Base-by-base conservation (phyloP, 1,140 invertebrate species). In the Homarus americanus region DNA sequence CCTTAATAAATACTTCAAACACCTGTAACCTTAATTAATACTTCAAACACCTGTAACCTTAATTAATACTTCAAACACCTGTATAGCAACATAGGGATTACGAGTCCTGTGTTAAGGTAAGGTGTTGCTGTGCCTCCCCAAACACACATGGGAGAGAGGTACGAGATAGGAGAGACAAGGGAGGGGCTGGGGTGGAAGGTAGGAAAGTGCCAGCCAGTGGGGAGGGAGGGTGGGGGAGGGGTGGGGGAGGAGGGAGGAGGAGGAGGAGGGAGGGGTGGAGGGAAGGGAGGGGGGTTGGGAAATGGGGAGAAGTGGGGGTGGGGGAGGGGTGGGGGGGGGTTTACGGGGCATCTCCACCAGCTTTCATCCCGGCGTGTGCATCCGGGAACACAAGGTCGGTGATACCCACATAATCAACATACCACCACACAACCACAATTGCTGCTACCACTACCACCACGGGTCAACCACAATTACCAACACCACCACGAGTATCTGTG, bases 301-400 rank as follows among this genome's bases (percentile, higher is more conserved):
- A 20, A 24, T 4, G 73, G 20, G 36, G 32, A 0, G 32, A 24
- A 36, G 34, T 3, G 9, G 24, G 34, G 12, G 28, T 0, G 28
- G 20, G 32, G 63, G n/a, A 32, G n/a, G 63, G 5, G 44, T 5
- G 44, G 44, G 44, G 5, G 5, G 44, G 44, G 44, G 44, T n/a
- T n/a, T n/a, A n/a, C 28, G 63, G 20, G 36, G 73, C 40, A 41
- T 76, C 78, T n/a, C 41, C 78, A 80, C 41, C 78, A 80, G 28
- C 78, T 44, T 49, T 41, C 78, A 80, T 44, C 41, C 38, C 41
- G 12, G 36, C 1, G 44, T 20, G 53, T 28, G 44, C 41, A 80
- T 44, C 78, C 44, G 44, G 28, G 40, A 44, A 53, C 1, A 41
- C 44, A 44, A 15, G 28, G n/a, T 32, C 41, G 40, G n/a, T n/a